Evolutionary conservation across 2,113 vertebrate species (phyloP), one percentile per base, ranked within the genome.

Genomic region (Falcunculus frontatus): DNA sequence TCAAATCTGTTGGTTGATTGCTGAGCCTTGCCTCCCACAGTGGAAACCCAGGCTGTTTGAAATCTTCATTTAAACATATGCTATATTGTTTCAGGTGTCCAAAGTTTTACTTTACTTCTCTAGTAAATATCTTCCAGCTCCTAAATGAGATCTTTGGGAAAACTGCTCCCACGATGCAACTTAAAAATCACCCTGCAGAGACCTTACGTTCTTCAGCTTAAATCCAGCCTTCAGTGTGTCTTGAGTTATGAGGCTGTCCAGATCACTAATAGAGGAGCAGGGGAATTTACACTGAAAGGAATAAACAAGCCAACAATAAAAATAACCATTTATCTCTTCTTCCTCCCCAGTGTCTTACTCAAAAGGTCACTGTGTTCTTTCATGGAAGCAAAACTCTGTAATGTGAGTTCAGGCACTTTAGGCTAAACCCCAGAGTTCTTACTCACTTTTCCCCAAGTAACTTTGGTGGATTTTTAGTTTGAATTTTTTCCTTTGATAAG

Each of bases 271-370:
- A 95, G 80, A 94, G 63, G 44, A 96, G 50, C 85, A 87, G 62
- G 62, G 87, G 84, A 94, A 92, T 93, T 97, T 95, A 96, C 89
- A 97, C 94, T 56, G 2, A 94, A 95, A 96, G 88, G 87, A 89
- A 97, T 92, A 97, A 97, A 96, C 93, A 96, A 95, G 84, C 83
- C 90, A 97, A 97, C 87, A 96, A 96, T 92, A 94, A 94, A 92
- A 96, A 96, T 87, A 90, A 85, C 65, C 74, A 96, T 97, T 95
- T 97, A 94, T 97, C 96, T 97, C 89, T 75, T 94, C 82, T 88
- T 95, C 81, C 92, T 96, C 90, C 86, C 78, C 41, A 75, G 3
- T 56, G 87, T 64, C 87, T 91, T 86, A 85, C 59, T 95, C 63
- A 78, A 91, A 91, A 91, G 86, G 84, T 97, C 90, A 95, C 85